These are phyloP conservation scores for Procapra przewalskii DNA, from an alignment of 2,113 vertebrate species.

Conservation along the genomic window DNA sequence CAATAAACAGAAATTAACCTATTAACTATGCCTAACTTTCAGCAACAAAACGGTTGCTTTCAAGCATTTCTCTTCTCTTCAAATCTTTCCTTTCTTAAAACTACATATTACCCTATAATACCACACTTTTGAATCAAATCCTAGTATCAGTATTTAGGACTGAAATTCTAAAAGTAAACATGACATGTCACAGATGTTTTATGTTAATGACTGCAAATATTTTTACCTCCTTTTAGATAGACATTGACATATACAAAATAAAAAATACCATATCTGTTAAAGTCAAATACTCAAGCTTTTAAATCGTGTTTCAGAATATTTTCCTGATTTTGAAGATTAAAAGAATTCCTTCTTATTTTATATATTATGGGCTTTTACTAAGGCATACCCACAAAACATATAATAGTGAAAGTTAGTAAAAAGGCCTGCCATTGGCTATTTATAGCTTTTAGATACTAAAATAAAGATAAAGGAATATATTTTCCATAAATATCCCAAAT, in stretches of 20 bases:
- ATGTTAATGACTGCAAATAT: neutral
- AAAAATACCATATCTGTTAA: conserved; percentile 33
- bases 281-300: conserved; percentile 57
- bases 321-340: conserved; percentile 40
- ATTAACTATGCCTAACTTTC: conserved; percentile 86
- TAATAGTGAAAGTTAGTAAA: neutral
- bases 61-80: conserved; percentile 76
- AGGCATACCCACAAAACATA: neutral
- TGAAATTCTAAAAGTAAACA: conserved; percentile 51
- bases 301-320: conserved; percentile 47
- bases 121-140: conserved; percentile 71
- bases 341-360: neutral
- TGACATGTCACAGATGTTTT: conserved; percentile 28
- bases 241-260: conserved; percentile 30
- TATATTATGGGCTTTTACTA: neutral
- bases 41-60: conserved; percentile 79
- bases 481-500: conserved; percentile 51
- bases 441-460: conserved; percentile 38
- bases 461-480: neutral
- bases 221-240: conserved; percentile 58
- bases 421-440: neutral
- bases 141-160: conserved; percentile 62
- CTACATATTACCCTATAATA: conserved; percentile 72
- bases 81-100: conserved; percentile 78
- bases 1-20: conserved; percentile 88